Conservation (phyloP, 1,140 invertebrate genomes). For the Steinernema khuongi region DNA sequence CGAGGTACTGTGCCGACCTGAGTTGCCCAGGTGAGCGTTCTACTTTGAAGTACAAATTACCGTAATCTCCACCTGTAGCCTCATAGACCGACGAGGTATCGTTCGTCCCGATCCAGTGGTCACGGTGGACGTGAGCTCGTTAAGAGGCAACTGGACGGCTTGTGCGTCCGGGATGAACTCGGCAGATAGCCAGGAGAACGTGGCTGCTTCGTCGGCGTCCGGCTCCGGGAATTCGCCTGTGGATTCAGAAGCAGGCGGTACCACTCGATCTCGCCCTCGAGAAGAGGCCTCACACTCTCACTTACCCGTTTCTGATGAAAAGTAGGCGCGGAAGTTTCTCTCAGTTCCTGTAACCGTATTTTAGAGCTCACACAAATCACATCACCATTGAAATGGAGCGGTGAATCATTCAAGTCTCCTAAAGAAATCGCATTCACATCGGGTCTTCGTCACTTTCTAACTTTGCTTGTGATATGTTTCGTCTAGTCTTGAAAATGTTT, state of each 20-base stretch:
- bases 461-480: background rate
- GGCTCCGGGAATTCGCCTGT: background rate
- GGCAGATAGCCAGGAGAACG: background rate
- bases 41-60: too few species aligned
- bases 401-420: background rate
- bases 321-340: background rate
- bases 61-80: background rate
- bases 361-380: background rate
- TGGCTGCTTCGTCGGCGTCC: background rate
- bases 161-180: background rate
- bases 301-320: background rate
- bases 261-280: background rate
- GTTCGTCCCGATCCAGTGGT: background rate
- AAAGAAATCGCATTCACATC: background rate
- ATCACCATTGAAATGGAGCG: background rate
- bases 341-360: background rate
- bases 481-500: too few species aligned
- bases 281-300: background rate
- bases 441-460: background rate
- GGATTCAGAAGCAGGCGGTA: background rate
- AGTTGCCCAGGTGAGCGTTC: conserved; percentile 1
- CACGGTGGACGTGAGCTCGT: background rate
- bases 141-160: background rate
- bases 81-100: background rate
- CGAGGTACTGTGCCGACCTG: background rate